Percentiles rank a stretch among this genome's conserved stretches.
Conservation (phyloP, 2,888 invertebrate genomes). For the Entomobrya multifasciata region DNA sequence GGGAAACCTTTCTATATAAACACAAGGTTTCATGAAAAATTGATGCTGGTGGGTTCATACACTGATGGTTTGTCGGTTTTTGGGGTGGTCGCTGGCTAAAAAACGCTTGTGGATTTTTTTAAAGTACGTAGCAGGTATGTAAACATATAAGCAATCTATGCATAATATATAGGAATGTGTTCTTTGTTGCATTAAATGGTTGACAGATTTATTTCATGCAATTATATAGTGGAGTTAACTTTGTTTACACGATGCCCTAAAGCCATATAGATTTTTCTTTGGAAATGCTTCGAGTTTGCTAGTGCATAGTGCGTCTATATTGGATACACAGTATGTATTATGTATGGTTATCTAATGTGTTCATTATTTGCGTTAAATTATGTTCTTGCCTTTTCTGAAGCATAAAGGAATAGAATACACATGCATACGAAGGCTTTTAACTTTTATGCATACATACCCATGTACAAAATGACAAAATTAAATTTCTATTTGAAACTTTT, state of each 20-base stretch:
- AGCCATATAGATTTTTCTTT: background rate
- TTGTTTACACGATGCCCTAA: conserved; percentile 39
- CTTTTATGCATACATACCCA: too few species aligned
- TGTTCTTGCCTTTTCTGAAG: too few species aligned
- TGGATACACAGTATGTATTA: too few species aligned
- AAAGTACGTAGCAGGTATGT: background rate
- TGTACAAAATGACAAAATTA: too few species aligned
- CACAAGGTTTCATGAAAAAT: background rate
- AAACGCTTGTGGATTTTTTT: background rate
- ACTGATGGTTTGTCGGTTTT: conserved; percentile 11
- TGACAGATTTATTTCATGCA: conserved; percentile 44
- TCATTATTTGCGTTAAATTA: too few species aligned
- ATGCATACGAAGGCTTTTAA: too few species aligned
- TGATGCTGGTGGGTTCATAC: background rate
- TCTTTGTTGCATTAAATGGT: conserved; percentile 4
- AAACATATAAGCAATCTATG: background rate
- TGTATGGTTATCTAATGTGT: too few species aligned
- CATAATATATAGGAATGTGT: background rate
- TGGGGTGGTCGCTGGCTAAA: background rate
- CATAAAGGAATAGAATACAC: too few species aligned
- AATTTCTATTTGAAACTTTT: too few species aligned
- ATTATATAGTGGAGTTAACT: conserved; percentile 23
- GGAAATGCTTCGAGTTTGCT: too few species aligned
- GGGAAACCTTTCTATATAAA: background rate
- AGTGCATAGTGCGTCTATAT: too few species aligned